A percentile compares a stretch with the other conserved stretches of the same genome.
phyloP scores from a whole-genome alignment of 2,888 invertebrate genomes.

The Limnephilus lunatus region DNA sequence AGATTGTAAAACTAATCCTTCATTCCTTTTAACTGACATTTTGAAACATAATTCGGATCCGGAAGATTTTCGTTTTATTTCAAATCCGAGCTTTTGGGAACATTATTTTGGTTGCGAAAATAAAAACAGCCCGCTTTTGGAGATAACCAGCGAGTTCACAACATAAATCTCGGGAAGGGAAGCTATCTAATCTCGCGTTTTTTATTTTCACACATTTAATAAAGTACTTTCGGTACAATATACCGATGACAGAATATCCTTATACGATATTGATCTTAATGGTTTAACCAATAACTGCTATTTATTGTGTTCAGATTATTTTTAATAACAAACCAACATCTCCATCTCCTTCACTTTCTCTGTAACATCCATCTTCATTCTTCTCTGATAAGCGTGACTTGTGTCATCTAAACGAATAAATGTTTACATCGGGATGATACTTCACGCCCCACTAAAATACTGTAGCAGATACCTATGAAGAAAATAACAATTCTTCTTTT shows the following conservation, averaged over 20 bases:
- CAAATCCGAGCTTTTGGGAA: not conserved
- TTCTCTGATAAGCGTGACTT: not conserved
- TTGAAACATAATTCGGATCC: not conserved
- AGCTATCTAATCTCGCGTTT: not conserved
- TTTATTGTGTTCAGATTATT: constrained; percentile 12
- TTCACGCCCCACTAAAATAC: not conserved
- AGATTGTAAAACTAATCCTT: not conserved
- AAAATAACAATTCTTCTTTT: not conserved
- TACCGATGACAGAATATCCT: not conserved
- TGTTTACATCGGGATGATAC: not conserved
- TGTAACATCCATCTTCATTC: constrained; percentile 37
- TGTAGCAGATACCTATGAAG: not conserved
- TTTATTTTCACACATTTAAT: constrained; percentile 2
- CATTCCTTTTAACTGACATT: constrained; percentile 6
- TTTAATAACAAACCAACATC: constrained; percentile 17
- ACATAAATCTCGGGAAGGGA: not conserved
- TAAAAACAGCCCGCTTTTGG: not conserved
- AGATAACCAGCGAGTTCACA: not conserved
- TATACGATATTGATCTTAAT: not conserved
- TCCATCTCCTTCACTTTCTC: not conserved
- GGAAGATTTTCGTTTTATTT: constrained; percentile 6
- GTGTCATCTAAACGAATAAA: not conserved
- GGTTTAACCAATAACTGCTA: constrained; percentile 8
- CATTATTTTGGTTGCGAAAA: not conserved
- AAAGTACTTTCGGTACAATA: not conserved